Evolutionary conservation across 2,888 invertebrate genomes (phyloP).

Genomic region (Drosophila cracens): DNA sequence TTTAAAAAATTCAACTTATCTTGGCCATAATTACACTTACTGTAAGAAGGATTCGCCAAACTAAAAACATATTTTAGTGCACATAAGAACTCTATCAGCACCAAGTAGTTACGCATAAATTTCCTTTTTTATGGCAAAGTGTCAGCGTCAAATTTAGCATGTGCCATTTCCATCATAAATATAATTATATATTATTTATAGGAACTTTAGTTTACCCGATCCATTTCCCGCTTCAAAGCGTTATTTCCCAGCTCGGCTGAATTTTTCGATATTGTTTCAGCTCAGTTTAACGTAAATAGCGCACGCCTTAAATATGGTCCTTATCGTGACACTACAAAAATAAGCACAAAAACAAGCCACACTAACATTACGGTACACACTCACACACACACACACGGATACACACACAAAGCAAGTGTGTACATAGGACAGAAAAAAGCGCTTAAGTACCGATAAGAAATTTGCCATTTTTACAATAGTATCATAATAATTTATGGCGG

Average conservation of each 20-base stretch:
- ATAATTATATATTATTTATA: constrained; percentile 1
- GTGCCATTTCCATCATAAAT: background rate
- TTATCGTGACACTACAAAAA: constrained; percentile 35
- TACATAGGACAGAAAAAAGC: constrained; percentile 55
- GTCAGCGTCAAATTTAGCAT: background rate
- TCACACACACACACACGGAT: background rate
- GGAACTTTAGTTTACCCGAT: background rate
- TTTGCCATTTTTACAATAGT: constrained; percentile 81
- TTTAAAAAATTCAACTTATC: background rate
- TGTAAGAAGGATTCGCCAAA: background rate
- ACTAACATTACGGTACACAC: background rate
- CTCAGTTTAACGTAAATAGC: constrained; percentile 22
- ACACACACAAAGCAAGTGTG: background rate
- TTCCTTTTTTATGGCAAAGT: background rate
- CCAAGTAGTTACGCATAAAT: background rate
- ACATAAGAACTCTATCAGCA: background rate
- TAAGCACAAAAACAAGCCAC: background rate
- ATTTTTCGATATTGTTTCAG: constrained; percentile 1
- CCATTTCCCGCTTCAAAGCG: background rate
- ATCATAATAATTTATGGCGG: constrained; percentile 82
- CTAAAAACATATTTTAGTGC: background rate
- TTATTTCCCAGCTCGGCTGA: constrained; percentile 2
- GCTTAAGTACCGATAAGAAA: constrained; percentile 81
- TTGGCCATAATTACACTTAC: background rate
- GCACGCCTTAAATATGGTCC: constrained; percentile 24